A percentile compares a stretch with the other conserved stretches of the same genome.
Evolutionary conservation across 2,888 invertebrate species (phyloP).

Genomic region (Brachyopa scutellaris): DNA sequence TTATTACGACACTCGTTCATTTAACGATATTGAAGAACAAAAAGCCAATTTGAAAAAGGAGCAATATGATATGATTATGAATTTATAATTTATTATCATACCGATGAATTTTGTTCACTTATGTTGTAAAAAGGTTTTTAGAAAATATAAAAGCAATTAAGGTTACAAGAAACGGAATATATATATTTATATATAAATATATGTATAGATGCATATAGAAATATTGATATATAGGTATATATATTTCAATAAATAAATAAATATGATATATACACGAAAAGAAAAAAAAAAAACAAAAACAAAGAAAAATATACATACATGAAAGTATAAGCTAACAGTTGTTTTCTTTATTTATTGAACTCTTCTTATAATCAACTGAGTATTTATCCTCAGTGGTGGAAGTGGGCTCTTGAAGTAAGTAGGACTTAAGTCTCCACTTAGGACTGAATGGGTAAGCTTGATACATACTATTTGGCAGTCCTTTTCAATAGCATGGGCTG

Average conservation of each 20-base stretch:
- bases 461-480: not conserved
- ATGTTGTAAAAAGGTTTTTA: slow-evolving; percentile 34
- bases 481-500: too few species aligned
- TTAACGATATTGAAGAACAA: not conserved
- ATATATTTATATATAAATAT: slow-evolving; percentile 9
- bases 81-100: slow-evolving; percentile 33
- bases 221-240: slow-evolving; percentile 28
- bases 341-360: slow-evolving; percentile 8
- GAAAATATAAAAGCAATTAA: slow-evolving; percentile 21
- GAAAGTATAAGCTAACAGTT: slow-evolving; percentile 32
- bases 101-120: slow-evolving; percentile 34
- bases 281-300: slow-evolving; percentile 25
- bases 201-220: not conserved
- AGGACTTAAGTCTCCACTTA: too few species aligned
- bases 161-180: slow-evolving; percentile 12
- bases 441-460: too few species aligned
- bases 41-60: not conserved
- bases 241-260: slow-evolving; percentile 15
- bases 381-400: too few species aligned
- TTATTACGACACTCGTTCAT: slow-evolving; percentile 2
- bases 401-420: too few species aligned
- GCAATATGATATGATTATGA: slow-evolving; percentile 23
- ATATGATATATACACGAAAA: slow-evolving; percentile 15
- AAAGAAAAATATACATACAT: slow-evolving; percentile 28
- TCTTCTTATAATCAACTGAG: too few species aligned